These are phyloP conservation scores for Anoplopoma fimbria DNA, from an alignment of 2,113 vertebrate genomes.

Conservation along the genomic window DNA sequence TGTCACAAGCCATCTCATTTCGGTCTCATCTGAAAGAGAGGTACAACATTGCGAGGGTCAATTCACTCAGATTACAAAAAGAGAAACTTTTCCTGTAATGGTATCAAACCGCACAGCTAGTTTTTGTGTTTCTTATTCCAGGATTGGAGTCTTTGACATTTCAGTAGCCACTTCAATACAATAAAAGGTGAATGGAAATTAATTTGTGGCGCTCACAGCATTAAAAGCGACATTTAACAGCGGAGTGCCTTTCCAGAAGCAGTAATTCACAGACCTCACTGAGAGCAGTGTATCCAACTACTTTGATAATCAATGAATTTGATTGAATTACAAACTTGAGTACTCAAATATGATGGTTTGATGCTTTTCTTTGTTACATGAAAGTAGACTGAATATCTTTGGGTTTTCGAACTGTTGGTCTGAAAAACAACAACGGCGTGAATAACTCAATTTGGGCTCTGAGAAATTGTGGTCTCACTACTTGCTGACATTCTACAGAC, in stretches of 20 bases:
- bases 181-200: not conserved
- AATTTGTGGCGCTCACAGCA: not conserved
- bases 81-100: not conserved
- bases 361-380: not conserved
- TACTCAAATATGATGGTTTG: not conserved
- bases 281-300: not conserved
- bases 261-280: not conserved
- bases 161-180: not conserved
- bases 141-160: slow-evolving; percentile 5
- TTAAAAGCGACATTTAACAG: slow-evolving; percentile 1
- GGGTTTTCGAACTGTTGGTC: not conserved
- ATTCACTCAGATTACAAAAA: not conserved
- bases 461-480: not conserved
- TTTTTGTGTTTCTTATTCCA: not conserved
- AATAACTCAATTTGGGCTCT: not conserved
- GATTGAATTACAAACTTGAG: not conserved
- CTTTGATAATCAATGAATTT: not conserved
- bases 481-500: not conserved
- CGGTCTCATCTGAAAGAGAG: not conserved
- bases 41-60: not conserved
- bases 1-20: not conserved
- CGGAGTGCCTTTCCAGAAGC: not conserved
- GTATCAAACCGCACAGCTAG: not conserved
- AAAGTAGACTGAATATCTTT: not conserved
- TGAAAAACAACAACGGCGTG: not conserved